Evolutionary conservation across 2,113 vertebrate genomes (phyloP).

Genomic region (Mesoclemmys tuberculata): DNA sequence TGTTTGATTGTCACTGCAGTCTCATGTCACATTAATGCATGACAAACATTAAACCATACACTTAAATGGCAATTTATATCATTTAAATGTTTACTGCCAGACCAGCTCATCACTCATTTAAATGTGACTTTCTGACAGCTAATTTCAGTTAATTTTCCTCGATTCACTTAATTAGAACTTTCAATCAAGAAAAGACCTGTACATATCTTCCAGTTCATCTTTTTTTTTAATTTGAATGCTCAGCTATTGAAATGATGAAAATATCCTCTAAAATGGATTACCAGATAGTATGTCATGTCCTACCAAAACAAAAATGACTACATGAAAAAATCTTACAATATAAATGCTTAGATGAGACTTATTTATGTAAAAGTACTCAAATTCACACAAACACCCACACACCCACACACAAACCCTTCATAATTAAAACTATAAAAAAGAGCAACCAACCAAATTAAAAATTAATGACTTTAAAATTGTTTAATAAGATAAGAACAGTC

Average conservation of each 20-base stretch:
- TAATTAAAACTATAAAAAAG: conserved; percentile 82
- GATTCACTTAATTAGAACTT: conserved; percentile 99
- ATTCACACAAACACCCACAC: conserved; percentile 44
- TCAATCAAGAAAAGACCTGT: conserved; percentile 86
- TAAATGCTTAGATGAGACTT: conserved; percentile 20
- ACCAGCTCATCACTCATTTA: conserved; percentile 95
- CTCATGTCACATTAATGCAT: conserved; percentile 99
- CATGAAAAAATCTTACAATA: conserved; percentile 44
- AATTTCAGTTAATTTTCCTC: conserved; percentile 97
- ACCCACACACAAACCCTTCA: conserved; percentile 12
- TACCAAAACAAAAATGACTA: background rate
- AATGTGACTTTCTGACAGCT: conserved; percentile 99
- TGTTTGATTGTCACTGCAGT: conserved; percentile 98
- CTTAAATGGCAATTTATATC: conserved; percentile 99
- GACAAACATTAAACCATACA: conserved; percentile 99
- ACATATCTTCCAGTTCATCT: conserved; percentile 73
- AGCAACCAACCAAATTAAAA: conserved; percentile 80
- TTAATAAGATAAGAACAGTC: conserved; percentile 84
- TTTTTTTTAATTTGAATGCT: conserved; percentile 74
- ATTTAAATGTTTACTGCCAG: conserved; percentile 98
- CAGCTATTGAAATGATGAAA: conserved; percentile 67
- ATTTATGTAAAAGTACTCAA: conserved; percentile 57
- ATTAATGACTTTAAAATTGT: conserved; percentile 88
- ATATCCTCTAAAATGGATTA: conserved; percentile 74
- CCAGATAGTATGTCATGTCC: conserved; percentile 32